These are phyloP conservation scores for Drosophila rhopaloa DNA, from an alignment of 1,140 invertebrate species.

Conservation along the genomic window DNA sequence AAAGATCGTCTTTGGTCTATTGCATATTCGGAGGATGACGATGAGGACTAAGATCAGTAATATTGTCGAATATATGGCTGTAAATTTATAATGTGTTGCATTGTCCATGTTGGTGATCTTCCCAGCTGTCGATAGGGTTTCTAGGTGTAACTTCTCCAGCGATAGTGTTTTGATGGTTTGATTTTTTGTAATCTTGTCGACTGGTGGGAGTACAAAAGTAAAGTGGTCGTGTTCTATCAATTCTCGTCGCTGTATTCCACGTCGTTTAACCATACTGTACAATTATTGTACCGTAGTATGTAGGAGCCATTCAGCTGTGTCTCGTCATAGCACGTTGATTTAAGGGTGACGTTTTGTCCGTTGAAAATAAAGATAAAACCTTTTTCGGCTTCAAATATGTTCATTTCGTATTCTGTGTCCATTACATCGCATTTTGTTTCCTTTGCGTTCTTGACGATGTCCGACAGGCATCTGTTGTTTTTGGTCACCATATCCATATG, in stretches of 20 bases:
- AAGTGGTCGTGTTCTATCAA: not conserved
- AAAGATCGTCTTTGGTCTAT: not conserved
- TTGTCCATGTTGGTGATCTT: not conserved
- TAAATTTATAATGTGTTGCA: not conserved
- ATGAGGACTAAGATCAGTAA: not conserved
- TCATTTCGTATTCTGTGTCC: not conserved
- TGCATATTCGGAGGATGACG: conserved; percentile 1
- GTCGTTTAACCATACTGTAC: too few relatives aligned
- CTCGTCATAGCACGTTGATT: too few relatives aligned
- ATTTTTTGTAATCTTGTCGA: not conserved
- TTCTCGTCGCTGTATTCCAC: not conserved
- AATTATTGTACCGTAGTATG: too few relatives aligned
- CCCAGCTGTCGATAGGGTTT: too few relatives aligned
- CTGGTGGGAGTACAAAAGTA: not conserved
- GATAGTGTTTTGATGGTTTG: not conserved
- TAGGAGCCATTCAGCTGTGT: too few relatives aligned
- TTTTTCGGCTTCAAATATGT: not conserved
- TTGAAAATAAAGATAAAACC: too few relatives aligned
- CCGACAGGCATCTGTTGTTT: too few relatives aligned
- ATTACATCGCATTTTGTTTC: too few relatives aligned
- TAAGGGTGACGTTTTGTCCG: too few relatives aligned
- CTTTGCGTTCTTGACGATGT: too few relatives aligned
- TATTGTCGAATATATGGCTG: not conserved
- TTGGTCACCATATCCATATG: too few relatives aligned
- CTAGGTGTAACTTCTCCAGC: too few relatives aligned